A percentile compares a stretch with the other conserved stretches of the same genome.
Evolutionary conservation across 2,888 invertebrate genomes (phyloP).

Genomic region (Eremobia ochroleuca): DNA sequence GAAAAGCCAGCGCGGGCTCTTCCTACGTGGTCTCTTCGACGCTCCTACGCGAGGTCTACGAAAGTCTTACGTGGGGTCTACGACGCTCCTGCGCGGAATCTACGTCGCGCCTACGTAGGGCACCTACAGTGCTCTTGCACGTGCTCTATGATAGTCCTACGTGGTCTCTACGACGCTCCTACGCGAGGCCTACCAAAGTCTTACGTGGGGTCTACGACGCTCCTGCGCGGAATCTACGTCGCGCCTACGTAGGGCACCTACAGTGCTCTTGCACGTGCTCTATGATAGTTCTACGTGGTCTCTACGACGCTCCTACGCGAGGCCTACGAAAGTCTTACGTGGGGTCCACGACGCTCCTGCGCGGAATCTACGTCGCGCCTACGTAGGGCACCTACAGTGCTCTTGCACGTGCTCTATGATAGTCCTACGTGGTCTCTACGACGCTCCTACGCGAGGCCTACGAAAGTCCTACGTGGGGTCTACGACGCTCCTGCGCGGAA

Average conservation of each 20-base stretch:
- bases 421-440: neutral
- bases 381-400: neutral
- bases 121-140: neutral
- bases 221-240: neutral
- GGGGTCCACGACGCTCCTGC: neutral
- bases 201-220: too few species aligned
- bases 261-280: neutral
- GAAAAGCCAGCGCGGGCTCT: fast-evolving
- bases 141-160: too few species aligned
- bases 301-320: neutral
- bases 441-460: neutral
- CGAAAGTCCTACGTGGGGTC: neutral
- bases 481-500: neutral
- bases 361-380: neutral
- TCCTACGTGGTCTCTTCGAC: neutral
- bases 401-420: too few species aligned
- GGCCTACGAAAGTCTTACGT: neutral
- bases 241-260: neutral
- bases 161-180: neutral
- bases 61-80: neutral
- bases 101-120: neutral
- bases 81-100: neutral
- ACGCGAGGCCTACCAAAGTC: neutral
- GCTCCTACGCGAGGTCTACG: neutral
- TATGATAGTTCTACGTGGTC: fast-evolving